A percentile compares a stretch with the other conserved stretches of the same genome.
Conservation (phyloP, 1,140 invertebrate species). For the Dysdera silvatica region DNA sequence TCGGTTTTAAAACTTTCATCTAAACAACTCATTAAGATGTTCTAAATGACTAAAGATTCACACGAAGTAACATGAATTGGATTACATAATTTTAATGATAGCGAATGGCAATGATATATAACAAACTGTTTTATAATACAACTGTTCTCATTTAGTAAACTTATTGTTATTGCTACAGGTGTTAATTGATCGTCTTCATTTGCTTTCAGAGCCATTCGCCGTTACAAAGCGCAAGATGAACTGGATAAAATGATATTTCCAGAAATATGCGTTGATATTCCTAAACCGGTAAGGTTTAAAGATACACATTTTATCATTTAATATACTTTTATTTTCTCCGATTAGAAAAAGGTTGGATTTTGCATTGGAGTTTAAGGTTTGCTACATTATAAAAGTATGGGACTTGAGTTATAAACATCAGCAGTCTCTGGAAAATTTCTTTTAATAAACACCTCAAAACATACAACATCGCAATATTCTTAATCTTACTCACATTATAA, state of each 20-base stretch:
- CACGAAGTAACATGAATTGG: not conserved
- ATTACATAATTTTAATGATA: not conserved
- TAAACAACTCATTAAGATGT: not conserved
- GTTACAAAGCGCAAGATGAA: not conserved
- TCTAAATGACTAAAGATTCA: not conserved
- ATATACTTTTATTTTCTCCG: no score
- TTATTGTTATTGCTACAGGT: not conserved
- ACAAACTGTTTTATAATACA: not conserved
- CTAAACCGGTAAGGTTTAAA: constrained; percentile 10
- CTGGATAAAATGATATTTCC: constrained; percentile 12
- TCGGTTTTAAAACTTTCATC: no score
- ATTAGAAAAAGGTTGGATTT: no score
- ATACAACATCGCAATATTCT: no score
- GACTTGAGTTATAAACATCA: no score
- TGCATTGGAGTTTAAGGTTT: no score
- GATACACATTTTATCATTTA: no score
- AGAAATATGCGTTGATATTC: constrained; percentile 9
- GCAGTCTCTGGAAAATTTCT: no score
- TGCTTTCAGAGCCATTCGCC: constrained; percentile 4
- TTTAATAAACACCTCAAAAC: no score
- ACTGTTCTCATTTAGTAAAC: not conserved
- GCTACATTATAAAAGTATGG: no score
- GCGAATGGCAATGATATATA: not conserved
- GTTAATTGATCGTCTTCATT: not conserved
- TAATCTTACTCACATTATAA: no score